Percentiles rank a stretch among this genome's conserved stretches.
Conservation (phyloP, 2,888 invertebrate species). For the Shargacucullia verbasci region DNA sequence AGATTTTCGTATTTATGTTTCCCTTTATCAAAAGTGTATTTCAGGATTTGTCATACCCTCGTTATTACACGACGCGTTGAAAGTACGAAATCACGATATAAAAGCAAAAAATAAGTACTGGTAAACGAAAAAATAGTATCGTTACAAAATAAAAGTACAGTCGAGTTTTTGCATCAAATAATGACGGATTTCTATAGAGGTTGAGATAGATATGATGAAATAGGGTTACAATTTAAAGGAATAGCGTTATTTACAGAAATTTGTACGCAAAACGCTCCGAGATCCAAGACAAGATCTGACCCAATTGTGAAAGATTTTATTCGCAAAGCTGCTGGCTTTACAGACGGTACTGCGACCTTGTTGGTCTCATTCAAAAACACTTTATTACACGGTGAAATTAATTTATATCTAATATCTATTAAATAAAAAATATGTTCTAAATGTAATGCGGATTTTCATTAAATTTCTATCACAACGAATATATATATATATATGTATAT, state of each 20-base stretch:
- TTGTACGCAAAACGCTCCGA: conserved; percentile 16
- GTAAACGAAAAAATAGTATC: conserved; percentile 16
- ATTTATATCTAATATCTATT: not conserved
- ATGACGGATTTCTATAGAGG: conserved; percentile 3
- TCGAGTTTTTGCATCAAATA: conserved; percentile 20
- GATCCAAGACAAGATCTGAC: conserved; percentile 39
- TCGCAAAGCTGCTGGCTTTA: conserved; percentile 21
- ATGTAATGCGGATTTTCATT: too few relatives aligned
- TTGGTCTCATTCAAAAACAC: conserved; percentile 10
- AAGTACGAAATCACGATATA: conserved; percentile 10
- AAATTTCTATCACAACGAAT: too few relatives aligned
- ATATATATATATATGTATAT: not conserved
- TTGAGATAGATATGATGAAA: conserved; percentile 3
- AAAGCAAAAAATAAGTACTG: conserved; percentile 7
- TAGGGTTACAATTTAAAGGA: conserved; percentile 19
- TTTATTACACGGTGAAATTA: conserved; percentile 4
- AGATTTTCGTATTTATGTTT: conserved; percentile 12
- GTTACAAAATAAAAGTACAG: conserved; percentile 18
- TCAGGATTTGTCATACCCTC: conserved; percentile 11
- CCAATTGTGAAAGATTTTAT: conserved; percentile 46
- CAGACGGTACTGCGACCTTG: conserved; percentile 11
- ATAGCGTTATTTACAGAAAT: conserved; percentile 26
- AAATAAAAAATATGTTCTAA: too few relatives aligned
- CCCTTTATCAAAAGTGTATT: not conserved
- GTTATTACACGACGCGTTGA: conserved; percentile 4